These are phyloP conservation scores for Corythucha ciliata DNA, from an alignment of 2,888 invertebrate species.

Conservation along the genomic window DNA sequence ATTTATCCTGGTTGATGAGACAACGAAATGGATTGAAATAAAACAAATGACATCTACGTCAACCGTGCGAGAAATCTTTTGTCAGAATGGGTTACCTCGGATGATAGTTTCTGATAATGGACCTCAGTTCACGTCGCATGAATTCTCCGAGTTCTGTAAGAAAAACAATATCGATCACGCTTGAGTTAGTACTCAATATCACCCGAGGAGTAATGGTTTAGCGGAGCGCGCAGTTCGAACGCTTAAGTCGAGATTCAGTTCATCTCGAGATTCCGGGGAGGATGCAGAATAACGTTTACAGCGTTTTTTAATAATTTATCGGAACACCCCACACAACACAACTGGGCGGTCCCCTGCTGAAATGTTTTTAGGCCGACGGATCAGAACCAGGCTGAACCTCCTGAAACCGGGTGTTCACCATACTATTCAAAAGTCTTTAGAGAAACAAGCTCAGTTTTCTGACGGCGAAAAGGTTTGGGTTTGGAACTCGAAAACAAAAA, in stretches of 20 bases:
- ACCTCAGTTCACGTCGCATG: background rate
- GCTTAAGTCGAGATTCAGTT: slow-evolving; percentile 28
- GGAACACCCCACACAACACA: slow-evolving; percentile 25
- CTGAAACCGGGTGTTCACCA: too few species aligned
- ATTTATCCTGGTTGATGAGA: slow-evolving; percentile 34
- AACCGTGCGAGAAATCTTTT: slow-evolving; percentile 6
- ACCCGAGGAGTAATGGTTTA: slow-evolving; percentile 33
- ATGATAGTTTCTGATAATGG: slow-evolving; percentile 15
- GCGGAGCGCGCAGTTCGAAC: slow-evolving; percentile 36
- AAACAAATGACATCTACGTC: slow-evolving; percentile 19
- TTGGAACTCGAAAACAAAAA: too few species aligned
- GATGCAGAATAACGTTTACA: slow-evolving; percentile 25
- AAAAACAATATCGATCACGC: background rate
- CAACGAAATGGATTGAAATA: slow-evolving; percentile 29
- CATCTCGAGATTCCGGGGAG: slow-evolving; percentile 14
- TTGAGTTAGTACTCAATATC: slow-evolving; percentile 29
- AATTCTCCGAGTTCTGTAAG: background rate
- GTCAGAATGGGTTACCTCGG: slow-evolving; percentile 29
- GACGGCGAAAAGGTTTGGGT: too few species aligned
- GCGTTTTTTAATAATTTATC: slow-evolving; percentile 22
- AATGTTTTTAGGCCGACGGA: slow-evolving; percentile 31
- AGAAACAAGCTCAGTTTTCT: too few species aligned
- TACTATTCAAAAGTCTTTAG: too few species aligned
- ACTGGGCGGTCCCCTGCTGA: slow-evolving; percentile 32
- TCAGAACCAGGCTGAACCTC: slow-evolving; percentile 29